Evolutionary conservation across 2,888 invertebrate species (phyloP).

Genomic region (Chelonus formosanus): DNA sequence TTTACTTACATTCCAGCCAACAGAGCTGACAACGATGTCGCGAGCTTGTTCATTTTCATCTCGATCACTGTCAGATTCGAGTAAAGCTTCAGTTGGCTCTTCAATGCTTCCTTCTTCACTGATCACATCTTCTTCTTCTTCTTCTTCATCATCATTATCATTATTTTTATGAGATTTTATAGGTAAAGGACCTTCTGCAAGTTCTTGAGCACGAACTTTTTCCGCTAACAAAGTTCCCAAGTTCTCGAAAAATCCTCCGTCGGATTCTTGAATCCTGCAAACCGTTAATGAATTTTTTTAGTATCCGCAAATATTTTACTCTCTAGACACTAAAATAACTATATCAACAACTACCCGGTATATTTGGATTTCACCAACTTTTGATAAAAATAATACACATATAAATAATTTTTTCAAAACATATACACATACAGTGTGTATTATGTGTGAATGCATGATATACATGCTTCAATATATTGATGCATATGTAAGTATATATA

Average conservation of each 20-base stretch:
- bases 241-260: slow-evolving; percentile 85
- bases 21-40: slow-evolving; percentile 72
- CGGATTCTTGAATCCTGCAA: slow-evolving; percentile 81
- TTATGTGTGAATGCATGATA: too few relatives aligned
- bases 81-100: slow-evolving; percentile 67
- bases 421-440: too few relatives aligned
- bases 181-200: slow-evolving; percentile 53
- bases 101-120: slow-evolving; percentile 48
- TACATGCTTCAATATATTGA: too few relatives aligned
- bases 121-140: slow-evolving; percentile 62
- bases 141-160: slow-evolving; percentile 63
- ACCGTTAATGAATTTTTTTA: slow-evolving; percentile 30
- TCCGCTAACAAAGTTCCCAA: slow-evolving; percentile 75
- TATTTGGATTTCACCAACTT: too few relatives aligned
- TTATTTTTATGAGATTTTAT: slow-evolving; percentile 55
- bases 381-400: too few relatives aligned
- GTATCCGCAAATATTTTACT: not conserved
- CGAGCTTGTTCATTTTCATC: slow-evolving; percentile 71
- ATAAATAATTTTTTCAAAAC: too few relatives aligned
- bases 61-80: slow-evolving; percentile 74
- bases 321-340: too few relatives aligned
- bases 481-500: too few relatives aligned
- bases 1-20: slow-evolving; percentile 79
- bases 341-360: too few relatives aligned
- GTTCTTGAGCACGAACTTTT: slow-evolving; percentile 53